These are phyloP conservation scores for Cabera pusaria DNA, from an alignment of 2,888 invertebrate species.

Conservation along the genomic window DNA sequence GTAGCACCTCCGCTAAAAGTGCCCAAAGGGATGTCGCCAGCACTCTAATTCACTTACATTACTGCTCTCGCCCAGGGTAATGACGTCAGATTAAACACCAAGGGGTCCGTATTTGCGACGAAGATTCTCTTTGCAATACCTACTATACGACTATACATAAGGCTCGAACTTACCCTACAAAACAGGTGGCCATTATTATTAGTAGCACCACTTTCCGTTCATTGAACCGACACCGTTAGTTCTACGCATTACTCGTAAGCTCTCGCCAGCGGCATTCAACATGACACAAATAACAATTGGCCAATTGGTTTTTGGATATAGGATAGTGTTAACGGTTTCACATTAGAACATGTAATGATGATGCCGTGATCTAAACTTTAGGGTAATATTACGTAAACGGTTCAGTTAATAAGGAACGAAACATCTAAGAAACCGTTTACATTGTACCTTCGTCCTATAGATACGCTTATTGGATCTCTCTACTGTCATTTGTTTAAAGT, in stretches of 20 bases:
- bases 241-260: constrained; percentile 76
- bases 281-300: constrained; percentile 78
- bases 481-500: too few species aligned
- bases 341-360: constrained; percentile 9
- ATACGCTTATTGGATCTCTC: too few species aligned
- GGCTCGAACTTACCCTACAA: constrained; percentile 54
- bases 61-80: constrained; percentile 7
- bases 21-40: constrained; percentile 4
- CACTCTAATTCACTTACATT: constrained; percentile 13
- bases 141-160: constrained; percentile 14
- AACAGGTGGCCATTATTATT: constrained; percentile 77
- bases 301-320: constrained; percentile 54
- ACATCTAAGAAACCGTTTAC: too few species aligned
- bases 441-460: too few species aligned
- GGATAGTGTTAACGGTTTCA: too few species aligned
- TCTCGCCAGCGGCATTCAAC: constrained; percentile 62
- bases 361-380: constrained; percentile 7
- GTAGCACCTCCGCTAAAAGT: constrained; percentile 1
- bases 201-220: constrained; percentile 72
- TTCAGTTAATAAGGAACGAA: too few species aligned
- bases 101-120: constrained; percentile 28
- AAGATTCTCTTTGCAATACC: constrained; percentile 23
- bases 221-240: constrained; percentile 78
- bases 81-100: constrained; percentile 25
- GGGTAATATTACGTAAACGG: constrained; percentile 2